phyloP scores from a whole-genome alignment of 2,797 vertebrate species.

The Parambassis ranga region DNA sequence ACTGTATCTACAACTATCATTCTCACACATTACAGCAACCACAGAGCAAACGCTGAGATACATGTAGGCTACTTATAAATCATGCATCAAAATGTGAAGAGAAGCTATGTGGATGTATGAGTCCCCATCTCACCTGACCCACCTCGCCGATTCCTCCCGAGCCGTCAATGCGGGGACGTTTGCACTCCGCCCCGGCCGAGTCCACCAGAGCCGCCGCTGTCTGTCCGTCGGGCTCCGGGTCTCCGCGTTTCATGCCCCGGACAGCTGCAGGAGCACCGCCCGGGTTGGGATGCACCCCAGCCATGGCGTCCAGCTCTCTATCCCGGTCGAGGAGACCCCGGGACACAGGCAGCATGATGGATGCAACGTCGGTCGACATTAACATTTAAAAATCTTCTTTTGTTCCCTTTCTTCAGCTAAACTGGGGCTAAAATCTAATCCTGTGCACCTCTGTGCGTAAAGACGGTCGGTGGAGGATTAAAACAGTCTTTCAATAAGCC shows the following conservation, averaged over 20 bases:
- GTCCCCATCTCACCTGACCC: slow-evolving; percentile 74
- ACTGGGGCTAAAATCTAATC: slow-evolving; percentile 5
- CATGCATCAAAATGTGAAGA: not conserved
- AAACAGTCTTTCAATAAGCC: slow-evolving; percentile 6
- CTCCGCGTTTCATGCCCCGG: slow-evolving; percentile 82
- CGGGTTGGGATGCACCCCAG: slow-evolving; percentile 72
- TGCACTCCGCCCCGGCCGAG: slow-evolving; percentile 81
- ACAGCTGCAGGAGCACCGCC: slow-evolving; percentile 68
- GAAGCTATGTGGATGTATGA: slow-evolving; percentile 16
- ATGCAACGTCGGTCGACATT: slow-evolving; percentile 88
- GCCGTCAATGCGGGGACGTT: slow-evolving; percentile 83
- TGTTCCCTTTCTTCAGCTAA: slow-evolving; percentile 33
- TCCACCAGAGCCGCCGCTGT: slow-evolving; percentile 74
- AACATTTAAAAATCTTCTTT: slow-evolving; percentile 78
- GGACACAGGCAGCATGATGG: slow-evolving; percentile 85
- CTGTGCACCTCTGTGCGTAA: slow-evolving; percentile 28
- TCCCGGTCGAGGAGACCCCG: slow-evolving; percentile 84
- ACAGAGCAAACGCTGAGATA: not conserved
- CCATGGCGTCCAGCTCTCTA: slow-evolving; percentile 80
- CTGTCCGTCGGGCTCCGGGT: slow-evolving; percentile 82
- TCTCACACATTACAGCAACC: not conserved
- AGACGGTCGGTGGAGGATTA: slow-evolving; percentile 11
- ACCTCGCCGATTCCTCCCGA: slow-evolving; percentile 74
- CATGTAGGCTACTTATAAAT: not conserved
- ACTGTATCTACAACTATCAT: not conserved